Conservation (phyloP, 2,888 invertebrate species). For the Pristionchus fissidentatus region DNA sequence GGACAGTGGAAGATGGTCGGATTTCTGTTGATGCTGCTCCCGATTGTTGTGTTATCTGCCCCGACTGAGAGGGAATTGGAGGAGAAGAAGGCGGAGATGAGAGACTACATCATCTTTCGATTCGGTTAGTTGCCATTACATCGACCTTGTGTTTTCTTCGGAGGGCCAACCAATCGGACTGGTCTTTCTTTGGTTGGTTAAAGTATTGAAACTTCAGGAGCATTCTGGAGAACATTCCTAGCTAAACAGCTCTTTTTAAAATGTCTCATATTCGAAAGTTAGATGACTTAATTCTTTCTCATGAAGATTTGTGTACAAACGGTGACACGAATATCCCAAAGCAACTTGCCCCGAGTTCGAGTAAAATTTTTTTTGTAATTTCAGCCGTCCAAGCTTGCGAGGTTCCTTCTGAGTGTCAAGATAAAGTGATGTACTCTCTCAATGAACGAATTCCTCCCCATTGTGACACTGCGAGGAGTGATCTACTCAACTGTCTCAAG, state of each 20-base stretch:
- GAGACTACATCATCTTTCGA: slow-evolving; percentile 31
- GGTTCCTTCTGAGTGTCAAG: slow-evolving; percentile 23
- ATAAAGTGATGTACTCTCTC: slow-evolving; percentile 8
- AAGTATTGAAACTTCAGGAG: background rate
- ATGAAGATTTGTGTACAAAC: no score
- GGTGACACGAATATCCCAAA: no score
- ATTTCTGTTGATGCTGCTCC: background rate
- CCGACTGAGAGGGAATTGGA: slow-evolving; percentile 1
- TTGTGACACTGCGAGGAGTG: background rate
- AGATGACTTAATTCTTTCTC: no score
- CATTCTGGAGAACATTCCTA: background rate
- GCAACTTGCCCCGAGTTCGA: no score
- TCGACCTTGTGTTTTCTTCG: slow-evolving; percentile 28
- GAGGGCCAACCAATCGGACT: background rate
- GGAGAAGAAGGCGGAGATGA: slow-evolving; percentile 21
- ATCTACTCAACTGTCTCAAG: slow-evolving; percentile 30
- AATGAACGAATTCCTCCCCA: slow-evolving; percentile 35
- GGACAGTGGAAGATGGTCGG: background rate
- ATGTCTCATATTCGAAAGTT: no score
- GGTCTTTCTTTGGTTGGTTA: background rate
- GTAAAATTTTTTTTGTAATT: no score
- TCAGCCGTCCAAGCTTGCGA: slow-evolving; percentile 26
- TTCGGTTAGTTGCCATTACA: slow-evolving; percentile 14
- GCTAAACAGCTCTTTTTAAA: no score
- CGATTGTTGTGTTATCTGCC: background rate